Base-by-base conservation (phyloP, 2,888 invertebrate genomes). In the Hirtodrosophila trivittata region DNA sequence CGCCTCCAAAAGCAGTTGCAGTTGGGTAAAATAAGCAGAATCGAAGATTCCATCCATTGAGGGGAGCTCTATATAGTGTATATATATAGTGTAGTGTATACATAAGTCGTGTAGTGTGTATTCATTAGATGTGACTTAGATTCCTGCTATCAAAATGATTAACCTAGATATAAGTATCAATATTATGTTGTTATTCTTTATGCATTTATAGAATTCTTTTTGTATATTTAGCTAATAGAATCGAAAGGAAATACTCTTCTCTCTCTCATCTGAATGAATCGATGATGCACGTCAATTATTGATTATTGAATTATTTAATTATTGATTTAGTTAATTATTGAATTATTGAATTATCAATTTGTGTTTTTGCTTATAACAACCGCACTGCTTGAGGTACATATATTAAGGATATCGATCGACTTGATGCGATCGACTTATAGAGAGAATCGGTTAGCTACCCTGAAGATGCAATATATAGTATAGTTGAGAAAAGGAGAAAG, bases 381-480 rank as follows among this genome's bases (percentile, higher is more conserved):
- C 82, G 77, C 82, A 68, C 69, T 75, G 80, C 80, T 82, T 85
- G 82, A 82, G 82, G 82, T 83, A 83, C 82, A 80, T 58, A 51
- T 57, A 70, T 85, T 80, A 75, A 83, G 86, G 85, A 83, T 75
- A 69, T 75, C 12, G 51, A 42, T 51, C 55, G 51, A 60, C 56
- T 63, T 74, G 28, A 28, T 8, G 28, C 41, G 41, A 41, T 37
- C 38, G 33, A 49, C 0, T 32, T 10, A 13, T 14, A 21, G 3
- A 45, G 9, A 10, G n/a, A 25, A 35, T 45, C 41, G 35, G 10
- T 55, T 50, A 41, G 58, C 66, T 76, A 70, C 69, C 71, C 73
- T 77, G 66, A 52, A 72, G 58, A 57, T 74, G 55, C 50, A 54
- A 38, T 67, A n/a, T n/a, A n/a, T n/a, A n/a, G n/a, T n/a, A n/a